Evolutionary conservation across 1,140 invertebrate species (phyloP), one percentile per base, ranked within the genome.

Genomic region (Drosophila ficusphila): DNA sequence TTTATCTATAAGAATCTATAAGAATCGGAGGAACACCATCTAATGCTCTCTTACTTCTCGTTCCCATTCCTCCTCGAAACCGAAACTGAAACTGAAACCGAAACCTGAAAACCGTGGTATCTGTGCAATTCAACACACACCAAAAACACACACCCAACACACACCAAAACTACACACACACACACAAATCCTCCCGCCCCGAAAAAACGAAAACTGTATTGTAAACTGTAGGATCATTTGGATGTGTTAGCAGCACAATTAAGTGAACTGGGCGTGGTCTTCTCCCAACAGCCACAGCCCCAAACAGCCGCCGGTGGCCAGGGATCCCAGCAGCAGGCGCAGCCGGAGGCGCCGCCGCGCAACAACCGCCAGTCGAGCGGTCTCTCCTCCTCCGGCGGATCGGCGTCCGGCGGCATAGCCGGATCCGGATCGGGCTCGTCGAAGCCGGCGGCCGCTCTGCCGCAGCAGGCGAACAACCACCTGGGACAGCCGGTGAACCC

Each of bases 161-260:
- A 12, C 19, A 38, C 14, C n/a, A n/a, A n/a, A n/a, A n/a, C n/a
- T n/a, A 71, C 34, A 70, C 57, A 53, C 31, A 46, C 27, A 60
- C 8, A 49, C 27, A 44, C 38, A 48, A 85, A 81, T 81, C 85
- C 86, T 89, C 70, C 76, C 79, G 78, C 46, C 69, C 76, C 39
- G 48, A 41, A 47, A 42, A 47, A 46, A 39, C 25, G 18, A 27
- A 47, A 74, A 77, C 79, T 76, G 61, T 76, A 69, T 81, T 79
- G 62, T 83, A 90, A 79, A 57, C 62, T 79, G 60, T 93, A 98
- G 97, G 97, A 98, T 74, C 81, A 85, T 92, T 94, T 98, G 93
- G 97, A 98, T 92, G 95, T 96, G 91, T 92, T 98, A 90, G 97
- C 97, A 70, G 97, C 97, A 90, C 97, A 98, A 92, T 93, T 98